These are phyloP conservation scores for Periplaneta americana DNA, from an alignment of 1,140 invertebrate species.

Conservation along the genomic window DNA sequence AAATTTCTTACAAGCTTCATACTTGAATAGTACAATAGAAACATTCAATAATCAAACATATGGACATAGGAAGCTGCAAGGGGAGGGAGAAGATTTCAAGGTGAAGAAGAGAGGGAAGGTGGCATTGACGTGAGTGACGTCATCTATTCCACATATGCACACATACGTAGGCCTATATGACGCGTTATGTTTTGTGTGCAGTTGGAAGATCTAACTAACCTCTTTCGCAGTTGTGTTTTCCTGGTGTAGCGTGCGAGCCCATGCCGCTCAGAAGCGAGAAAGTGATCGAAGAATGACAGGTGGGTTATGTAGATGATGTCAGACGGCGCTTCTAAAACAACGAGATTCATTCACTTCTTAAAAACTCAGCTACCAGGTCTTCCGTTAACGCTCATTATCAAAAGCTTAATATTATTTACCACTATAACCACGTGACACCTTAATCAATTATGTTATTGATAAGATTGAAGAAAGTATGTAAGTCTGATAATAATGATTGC, in stretches of 20 bases:
- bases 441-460: too few species aligned
- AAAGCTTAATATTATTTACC: too few species aligned
- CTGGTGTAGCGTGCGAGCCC: constrained; percentile 16
- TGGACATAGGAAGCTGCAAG: too few species aligned
- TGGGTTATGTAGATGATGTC: not conserved
- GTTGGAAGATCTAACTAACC: not conserved
- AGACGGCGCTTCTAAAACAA: not conserved
- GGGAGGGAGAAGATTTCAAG: not conserved
- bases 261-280: constrained; percentile 17
- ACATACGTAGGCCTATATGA: not conserved
- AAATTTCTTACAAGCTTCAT: too few species aligned
- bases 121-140: not conserved
- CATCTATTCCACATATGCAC: constrained; percentile 16
- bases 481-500: too few species aligned
- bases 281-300: constrained; percentile 19
- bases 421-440: too few species aligned
- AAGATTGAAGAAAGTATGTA: too few species aligned
- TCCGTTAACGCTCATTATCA: too few species aligned
- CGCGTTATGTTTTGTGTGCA: not conserved
- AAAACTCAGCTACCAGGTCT: too few species aligned
- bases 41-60: too few species aligned
- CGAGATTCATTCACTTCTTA: too few species aligned
- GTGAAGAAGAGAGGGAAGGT: not conserved
- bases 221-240: constrained; percentile 1
- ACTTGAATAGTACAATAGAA: too few species aligned